These are phyloP conservation scores for Aeoliscus strigatus DNA, from an alignment of 2,797 vertebrate species.

Conservation along the genomic window DNA sequence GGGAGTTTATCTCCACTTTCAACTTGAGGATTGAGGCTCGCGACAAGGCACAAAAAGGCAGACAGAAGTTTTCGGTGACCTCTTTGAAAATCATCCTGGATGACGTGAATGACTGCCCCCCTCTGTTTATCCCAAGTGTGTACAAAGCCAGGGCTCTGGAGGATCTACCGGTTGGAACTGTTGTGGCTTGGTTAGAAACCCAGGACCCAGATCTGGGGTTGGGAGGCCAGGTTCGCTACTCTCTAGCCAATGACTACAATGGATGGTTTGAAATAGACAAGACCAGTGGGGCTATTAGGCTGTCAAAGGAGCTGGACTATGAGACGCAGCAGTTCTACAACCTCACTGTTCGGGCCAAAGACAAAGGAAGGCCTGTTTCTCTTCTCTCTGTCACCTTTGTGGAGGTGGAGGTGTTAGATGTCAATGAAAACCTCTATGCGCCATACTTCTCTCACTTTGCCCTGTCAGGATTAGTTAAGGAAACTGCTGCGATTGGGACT, in stretches of 20 bases:
- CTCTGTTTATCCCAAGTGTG: slow-evolving; percentile 85
- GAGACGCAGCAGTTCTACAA: slow-evolving; percentile 91
- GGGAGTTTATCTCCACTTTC: slow-evolving; percentile 78
- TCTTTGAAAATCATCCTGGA: slow-evolving; percentile 84
- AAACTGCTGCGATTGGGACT: slow-evolving; percentile 86
- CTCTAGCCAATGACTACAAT: slow-evolving; percentile 82
- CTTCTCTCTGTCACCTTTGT: slow-evolving; percentile 83
- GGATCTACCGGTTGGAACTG: slow-evolving; percentile 86
- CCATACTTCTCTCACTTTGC: slow-evolving; percentile 87
- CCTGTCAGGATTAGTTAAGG: slow-evolving; percentile 84
- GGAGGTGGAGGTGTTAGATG: slow-evolving; percentile 90
- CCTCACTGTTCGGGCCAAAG: slow-evolving; percentile 85
- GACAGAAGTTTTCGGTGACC: slow-evolving; percentile 80
- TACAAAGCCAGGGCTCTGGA: slow-evolving; percentile 86
- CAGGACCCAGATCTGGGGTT: slow-evolving; percentile 86
- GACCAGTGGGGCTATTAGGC: slow-evolving; percentile 82
- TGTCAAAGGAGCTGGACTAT: slow-evolving; percentile 87
- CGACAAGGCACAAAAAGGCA: slow-evolving; percentile 84
- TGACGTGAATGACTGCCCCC: slow-evolving; percentile 93
- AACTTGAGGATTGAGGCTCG: slow-evolving; percentile 85
- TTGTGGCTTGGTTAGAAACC: slow-evolving; percentile 89
- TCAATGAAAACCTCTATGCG: slow-evolving; percentile 91
- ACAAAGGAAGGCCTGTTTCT: slow-evolving; percentile 83
- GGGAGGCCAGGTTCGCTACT: slow-evolving; percentile 85
- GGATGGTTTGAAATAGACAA: slow-evolving; percentile 80